Evolutionary conservation across 2,113 vertebrate species (phyloP), one percentile per base, ranked within the genome.

Genomic region (Ptyas mucosa): DNA sequence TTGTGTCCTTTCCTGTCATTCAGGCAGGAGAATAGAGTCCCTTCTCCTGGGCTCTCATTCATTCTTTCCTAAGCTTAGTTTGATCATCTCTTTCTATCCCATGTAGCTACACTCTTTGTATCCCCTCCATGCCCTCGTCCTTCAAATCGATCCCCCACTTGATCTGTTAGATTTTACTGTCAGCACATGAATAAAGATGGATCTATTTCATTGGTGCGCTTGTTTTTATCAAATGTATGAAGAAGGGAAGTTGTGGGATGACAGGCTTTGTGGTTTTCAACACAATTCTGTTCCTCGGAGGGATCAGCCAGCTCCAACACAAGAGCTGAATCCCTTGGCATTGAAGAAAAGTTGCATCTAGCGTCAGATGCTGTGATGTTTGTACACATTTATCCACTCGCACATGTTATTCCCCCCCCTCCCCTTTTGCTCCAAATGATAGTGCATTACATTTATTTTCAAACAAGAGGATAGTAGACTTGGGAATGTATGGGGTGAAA

Each of bases 1-100:
- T 1, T 34, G 88, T 1, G 0, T 14, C 21, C 12, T 0, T 0
- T 24, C 2, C 29, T 10, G 8, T 20, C 29, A 26, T 51, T 11
- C 1, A 52, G 10, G 6, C 21, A 8, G 7, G 8, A 89, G 5
- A 52, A 46, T 23, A 57, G 5, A 43, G 69, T 75, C 69, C 54
- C 15, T 91, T 52, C 39, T 46, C 53, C 39, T 11, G 9, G 26
- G 29, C 1, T 8, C 46, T 24, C 58, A 10, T 86, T 39, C 8
- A 39, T 69, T 34, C 15, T 29, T 21, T 46, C 75, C 75, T 51
- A 53, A 52, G 34, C 57, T 20, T 51, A 21, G 4, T 23, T 54
- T 26, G 43, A 46, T 23, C 7, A 55, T 18, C 18, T 85, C 3
- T 2, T 53, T 85, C 57, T 4, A 7, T 29, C 3, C 2, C 34